phyloP scores from a whole-genome alignment of 1,140 invertebrate species.

The Heliconius eleuchia region DNA sequence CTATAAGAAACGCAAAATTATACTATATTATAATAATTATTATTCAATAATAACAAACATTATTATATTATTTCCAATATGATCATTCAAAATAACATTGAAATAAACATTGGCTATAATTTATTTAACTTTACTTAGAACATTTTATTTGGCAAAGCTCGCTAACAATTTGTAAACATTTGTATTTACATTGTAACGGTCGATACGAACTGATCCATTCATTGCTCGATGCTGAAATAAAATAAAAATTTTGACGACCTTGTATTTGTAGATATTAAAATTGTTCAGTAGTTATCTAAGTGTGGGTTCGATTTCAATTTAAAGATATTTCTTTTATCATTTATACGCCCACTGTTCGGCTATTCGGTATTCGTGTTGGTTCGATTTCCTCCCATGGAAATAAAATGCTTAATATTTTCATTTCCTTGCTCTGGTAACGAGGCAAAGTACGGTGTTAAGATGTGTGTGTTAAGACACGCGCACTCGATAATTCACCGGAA shows the following conservation, averaged over 20 bases:
- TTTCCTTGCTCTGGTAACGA: too few species aligned
- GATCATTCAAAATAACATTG: neutral
- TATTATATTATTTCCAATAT: neutral
- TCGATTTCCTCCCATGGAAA: too few species aligned
- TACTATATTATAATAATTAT: too few species aligned
- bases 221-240: neutral
- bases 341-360: too few species aligned
- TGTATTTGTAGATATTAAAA: too few species aligned
- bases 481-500: too few species aligned
- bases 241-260: neutral
- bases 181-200: constrained; percentile 39
- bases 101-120: neutral
- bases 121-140: constrained; percentile 6
- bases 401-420: too few species aligned
- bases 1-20: too few species aligned
- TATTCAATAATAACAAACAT: neutral
- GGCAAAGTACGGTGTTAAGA: too few species aligned
- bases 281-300: too few species aligned
- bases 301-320: neutral
- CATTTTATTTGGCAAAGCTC: constrained; percentile 13
- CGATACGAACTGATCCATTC: constrained; percentile 34
- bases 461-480: too few species aligned
- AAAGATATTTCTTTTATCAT: neutral
- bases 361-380: too few species aligned
- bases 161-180: constrained; percentile 48